Evolutionary conservation across 2,888 invertebrate genomes (phyloP), one percentile per base, ranked within the genome.

Genomic region (Reticulitermes lucifugus): DNA sequence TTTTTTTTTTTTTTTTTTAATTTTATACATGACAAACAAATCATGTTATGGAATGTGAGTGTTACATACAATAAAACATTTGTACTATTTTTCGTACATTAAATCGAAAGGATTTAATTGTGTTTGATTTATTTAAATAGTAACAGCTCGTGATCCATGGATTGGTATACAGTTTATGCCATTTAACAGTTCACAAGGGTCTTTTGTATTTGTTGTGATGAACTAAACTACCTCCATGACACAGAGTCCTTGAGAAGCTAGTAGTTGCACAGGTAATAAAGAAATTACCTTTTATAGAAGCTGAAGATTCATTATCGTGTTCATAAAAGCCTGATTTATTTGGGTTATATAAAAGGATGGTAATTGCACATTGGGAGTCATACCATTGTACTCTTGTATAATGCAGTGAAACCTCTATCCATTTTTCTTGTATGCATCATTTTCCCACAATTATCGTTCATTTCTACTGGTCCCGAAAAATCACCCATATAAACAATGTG

Each of bases 1-100:
- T 25, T 25, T 25, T 25, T 25, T 25, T 25, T 25, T 21, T 46
- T n/a, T 35, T 46, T 81, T 81, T 81, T 46, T 81, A 65, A 81
- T 81, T 81, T 81, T 81, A 43, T 81, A 81, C 81, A 35, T 35
- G 35, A 35, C 43, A 22, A 22, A 29, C 70, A 43, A 25, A 65
- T 46, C 21, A 46, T 81, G 81, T 70, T n/a, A 70, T 51, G 77
- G 22, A 77, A n/a, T 9, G 46, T 65, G 25, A 2, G n/a, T n/a
- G 65, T 65, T n/a, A 25, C 25, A 25, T 65, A 9, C 12, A 25
- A 65, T n/a, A 25, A 65, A 10, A 65, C 65, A n/a, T 65, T 25
- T 65, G 9, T 21, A 60, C 25, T 65, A n/a, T 65, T 65, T 25
- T 14, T 25, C n/a, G 1, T n/a, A 14, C n/a, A 65, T n/a, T n/a